A percentile compares a stretch with the other conserved stretches of the same genome.
Conservation (phyloP, 2,888 invertebrate genomes). For the Tillus elongatus region DNA sequence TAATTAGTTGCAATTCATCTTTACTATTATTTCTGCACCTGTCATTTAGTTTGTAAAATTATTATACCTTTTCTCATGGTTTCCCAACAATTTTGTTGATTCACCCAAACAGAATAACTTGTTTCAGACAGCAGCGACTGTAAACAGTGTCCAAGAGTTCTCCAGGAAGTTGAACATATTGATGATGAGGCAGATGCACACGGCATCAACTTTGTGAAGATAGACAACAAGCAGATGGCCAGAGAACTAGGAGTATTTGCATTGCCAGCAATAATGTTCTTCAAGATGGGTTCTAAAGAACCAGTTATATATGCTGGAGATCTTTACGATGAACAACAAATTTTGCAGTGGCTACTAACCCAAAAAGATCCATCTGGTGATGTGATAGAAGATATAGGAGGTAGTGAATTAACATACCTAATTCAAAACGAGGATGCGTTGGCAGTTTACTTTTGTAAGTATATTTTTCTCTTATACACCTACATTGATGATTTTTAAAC, state of each 20-base stretch:
- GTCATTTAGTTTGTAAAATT: no score
- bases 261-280: conserved; percentile 82
- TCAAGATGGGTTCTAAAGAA: conserved; percentile 77
- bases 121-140: conserved; percentile 88
- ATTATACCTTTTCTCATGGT: no score
- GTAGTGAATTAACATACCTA: conserved; percentile 62
- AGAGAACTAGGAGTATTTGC: conserved; percentile 85
- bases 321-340: conserved; percentile 76
- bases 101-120: no score
- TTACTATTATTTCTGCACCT: no score
- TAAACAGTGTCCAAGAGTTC: conserved; percentile 83
- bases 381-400: conserved; percentile 80
- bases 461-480: no score
- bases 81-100: no score
- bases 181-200: conserved; percentile 87
- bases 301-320: conserved; percentile 89
- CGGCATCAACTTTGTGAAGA: conserved; percentile 87
- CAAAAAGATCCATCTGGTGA: conserved; percentile 90
- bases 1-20: no score
- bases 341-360: conserved; percentile 81
- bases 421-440: conserved; percentile 74
- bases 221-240: conserved; percentile 79
- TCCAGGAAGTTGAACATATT: conserved; percentile 83
- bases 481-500: no score
- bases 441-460: conserved; percentile 91